phyloP scores from a whole-genome alignment of 1,140 invertebrate species.

The Amyelois transitella region DNA sequence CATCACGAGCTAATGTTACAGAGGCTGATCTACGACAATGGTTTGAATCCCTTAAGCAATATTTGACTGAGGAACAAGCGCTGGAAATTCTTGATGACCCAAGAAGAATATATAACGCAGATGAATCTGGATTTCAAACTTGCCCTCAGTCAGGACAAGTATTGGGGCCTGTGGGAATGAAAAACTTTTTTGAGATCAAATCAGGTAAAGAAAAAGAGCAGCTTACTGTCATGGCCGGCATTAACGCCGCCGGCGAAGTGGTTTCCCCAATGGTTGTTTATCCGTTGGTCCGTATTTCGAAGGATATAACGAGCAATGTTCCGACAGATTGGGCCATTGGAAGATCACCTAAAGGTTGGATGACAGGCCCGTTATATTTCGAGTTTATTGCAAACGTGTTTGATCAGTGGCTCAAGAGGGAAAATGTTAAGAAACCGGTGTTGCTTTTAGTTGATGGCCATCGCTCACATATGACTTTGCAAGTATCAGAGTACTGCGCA shows the following conservation, averaged over 20 bases:
- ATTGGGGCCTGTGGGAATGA: background rate
- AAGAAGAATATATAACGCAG: conserved; percentile 1
- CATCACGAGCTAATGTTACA: conserved; percentile 1
- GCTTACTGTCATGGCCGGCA: conserved; percentile 20
- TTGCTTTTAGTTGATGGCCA: background rate
- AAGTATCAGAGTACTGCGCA: background rate
- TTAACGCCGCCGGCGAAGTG: conserved; percentile 19
- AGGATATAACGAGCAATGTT: conserved; percentile 5
- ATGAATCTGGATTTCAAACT: conserved; percentile 1
- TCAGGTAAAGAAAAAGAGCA: conserved; percentile 21
- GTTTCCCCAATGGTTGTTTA: conserved; percentile 20
- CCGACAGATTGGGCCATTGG: conserved; percentile 42
- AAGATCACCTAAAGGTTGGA: conserved; percentile 43
- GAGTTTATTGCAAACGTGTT: conserved; percentile 52
- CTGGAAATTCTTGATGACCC: background rate
- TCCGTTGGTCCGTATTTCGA: conserved; percentile 9
- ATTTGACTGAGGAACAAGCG: background rate
- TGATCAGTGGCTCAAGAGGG: conserved; percentile 28
- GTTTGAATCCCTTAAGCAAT: background rate
- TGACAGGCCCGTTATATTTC: conserved; percentile 45
- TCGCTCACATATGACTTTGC: background rate
- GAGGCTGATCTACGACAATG: background rate
- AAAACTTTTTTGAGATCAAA: background rate
- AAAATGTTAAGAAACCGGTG: conserved; percentile 23
- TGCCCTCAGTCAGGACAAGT: background rate